Conservation (phyloP, 2,113 vertebrate species). For the Tetrao urogallus region DNA sequence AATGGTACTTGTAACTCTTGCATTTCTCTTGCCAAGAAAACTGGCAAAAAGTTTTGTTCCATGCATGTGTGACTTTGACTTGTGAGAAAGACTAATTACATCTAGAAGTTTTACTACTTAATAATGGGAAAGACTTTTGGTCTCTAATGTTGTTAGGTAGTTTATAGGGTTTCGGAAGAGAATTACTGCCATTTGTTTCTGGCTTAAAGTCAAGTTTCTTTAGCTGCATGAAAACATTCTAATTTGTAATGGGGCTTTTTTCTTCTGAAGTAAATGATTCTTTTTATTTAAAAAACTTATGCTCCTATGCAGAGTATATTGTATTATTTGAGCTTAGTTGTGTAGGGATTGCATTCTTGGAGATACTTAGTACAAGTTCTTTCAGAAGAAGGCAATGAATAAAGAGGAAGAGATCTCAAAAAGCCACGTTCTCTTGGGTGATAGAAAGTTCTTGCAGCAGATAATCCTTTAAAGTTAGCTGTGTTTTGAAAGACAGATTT, state of each 20-base stretch:
- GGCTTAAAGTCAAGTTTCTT: background rate
- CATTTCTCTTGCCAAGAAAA: background rate
- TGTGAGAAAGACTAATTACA: background rate
- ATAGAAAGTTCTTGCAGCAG: background rate
- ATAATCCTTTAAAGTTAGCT: background rate
- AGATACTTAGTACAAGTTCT: background rate
- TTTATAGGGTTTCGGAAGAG: background rate
- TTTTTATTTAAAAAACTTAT: background rate
- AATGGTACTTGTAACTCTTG: conserved; percentile 63
- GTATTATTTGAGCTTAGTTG: background rate
- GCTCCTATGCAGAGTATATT: background rate
- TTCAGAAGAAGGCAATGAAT: background rate
- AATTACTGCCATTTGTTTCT: background rate
- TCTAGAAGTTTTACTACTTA: background rate
- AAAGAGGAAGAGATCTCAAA: background rate
- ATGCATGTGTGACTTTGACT: background rate
- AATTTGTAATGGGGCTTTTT: background rate
- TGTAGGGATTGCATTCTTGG: background rate
- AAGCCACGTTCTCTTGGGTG: background rate
- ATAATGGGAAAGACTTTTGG: background rate
- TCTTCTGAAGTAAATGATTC: background rate
- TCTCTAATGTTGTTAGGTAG: background rate
- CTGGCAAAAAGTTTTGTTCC: background rate
- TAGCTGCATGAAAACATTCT: background rate
- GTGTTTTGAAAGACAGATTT: background rate